These are phyloP conservation scores for Drosophila pseudoobscura DNA, from an alignment of 1,140 invertebrate genomes.

Conservation along the genomic window DNA sequence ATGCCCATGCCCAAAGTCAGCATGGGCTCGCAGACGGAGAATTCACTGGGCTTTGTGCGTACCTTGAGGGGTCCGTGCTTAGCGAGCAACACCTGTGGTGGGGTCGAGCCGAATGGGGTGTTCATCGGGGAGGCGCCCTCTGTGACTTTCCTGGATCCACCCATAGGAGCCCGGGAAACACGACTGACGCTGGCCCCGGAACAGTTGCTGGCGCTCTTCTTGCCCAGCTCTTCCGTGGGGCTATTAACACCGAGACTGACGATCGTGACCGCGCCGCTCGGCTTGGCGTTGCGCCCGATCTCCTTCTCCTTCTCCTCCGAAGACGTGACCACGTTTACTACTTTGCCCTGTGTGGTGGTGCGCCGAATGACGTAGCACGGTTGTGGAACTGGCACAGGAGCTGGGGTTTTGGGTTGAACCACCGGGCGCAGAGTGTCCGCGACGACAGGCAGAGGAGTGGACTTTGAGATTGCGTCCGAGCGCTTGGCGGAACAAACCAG, in stretches of 20 bases:
- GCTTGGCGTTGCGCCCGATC: background rate
- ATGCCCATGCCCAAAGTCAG: background rate
- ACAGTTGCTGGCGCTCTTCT: conserved; percentile 39
- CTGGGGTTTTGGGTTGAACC: background rate
- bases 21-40: conserved; percentile 24
- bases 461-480: background rate
- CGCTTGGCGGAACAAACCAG: conserved; percentile 53
- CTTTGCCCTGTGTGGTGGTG: background rate
- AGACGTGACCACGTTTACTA: background rate
- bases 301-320: conserved; percentile 30
- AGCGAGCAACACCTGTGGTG: background rate
- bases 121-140: conserved; percentile 12
- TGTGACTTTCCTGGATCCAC: conserved; percentile 13
- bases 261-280: background rate
- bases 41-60: conserved; percentile 49
- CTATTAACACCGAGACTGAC: background rate
- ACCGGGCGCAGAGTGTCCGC: background rate
- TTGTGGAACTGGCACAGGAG: background rate
- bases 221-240: conserved; percentile 20
- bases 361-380: conserved; percentile 17
- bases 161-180: background rate
- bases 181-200: background rate
- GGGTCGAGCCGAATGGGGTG: conserved; percentile 23
- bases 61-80: conserved; percentile 9
- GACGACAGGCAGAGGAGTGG: too few species aligned